A percentile compares a stretch with the other conserved stretches of the same genome.
phyloP scores from a whole-genome alignment of 1,140 invertebrate genomes.

The Heliconius hewitsoni region DNA sequence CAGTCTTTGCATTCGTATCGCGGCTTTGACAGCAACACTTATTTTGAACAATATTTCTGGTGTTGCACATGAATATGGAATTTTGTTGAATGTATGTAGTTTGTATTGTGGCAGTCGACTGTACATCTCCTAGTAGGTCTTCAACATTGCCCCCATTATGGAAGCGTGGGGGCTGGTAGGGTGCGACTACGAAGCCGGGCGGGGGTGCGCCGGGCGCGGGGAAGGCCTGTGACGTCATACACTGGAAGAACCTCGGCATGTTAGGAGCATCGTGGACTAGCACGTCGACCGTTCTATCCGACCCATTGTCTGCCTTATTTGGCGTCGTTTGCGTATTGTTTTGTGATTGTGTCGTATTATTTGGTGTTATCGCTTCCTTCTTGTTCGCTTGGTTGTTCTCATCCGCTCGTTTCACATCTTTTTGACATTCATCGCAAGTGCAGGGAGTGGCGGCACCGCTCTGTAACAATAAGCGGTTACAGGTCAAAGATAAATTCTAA shows the following conservation, averaged over 20 bases:
- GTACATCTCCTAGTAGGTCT: slow-evolving; percentile 74
- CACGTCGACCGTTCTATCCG: slow-evolving; percentile 69
- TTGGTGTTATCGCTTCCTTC: slow-evolving; percentile 37
- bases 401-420: slow-evolving; percentile 50
- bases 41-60: slow-evolving; percentile 69
- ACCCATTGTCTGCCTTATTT: slow-evolving; percentile 48
- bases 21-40: slow-evolving; percentile 70
- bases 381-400: slow-evolving; percentile 35
- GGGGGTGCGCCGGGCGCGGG: slow-evolving; percentile 37
- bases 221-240: slow-evolving; percentile 64
- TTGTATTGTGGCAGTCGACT: slow-evolving; percentile 63
- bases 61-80: slow-evolving; percentile 79
- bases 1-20: slow-evolving; percentile 49
- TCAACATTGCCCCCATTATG: slow-evolving; percentile 77
- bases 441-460: slow-evolving; percentile 70
- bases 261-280: slow-evolving; percentile 68
- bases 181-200: slow-evolving; percentile 29
- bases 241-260: slow-evolving; percentile 69
- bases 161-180: slow-evolving; percentile 66
- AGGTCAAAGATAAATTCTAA: neutral
- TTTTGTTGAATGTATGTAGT: slow-evolving; percentile 73
- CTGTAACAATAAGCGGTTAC: slow-evolving; percentile 57
- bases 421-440: slow-evolving; percentile 72
- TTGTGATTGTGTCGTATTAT: slow-evolving; percentile 47
- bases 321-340: slow-evolving; percentile 47